These are phyloP conservation scores for Caenorhabditis sp. DNA, from an alignment of 2,888 invertebrate genomes.

Conservation along the genomic window DNA sequence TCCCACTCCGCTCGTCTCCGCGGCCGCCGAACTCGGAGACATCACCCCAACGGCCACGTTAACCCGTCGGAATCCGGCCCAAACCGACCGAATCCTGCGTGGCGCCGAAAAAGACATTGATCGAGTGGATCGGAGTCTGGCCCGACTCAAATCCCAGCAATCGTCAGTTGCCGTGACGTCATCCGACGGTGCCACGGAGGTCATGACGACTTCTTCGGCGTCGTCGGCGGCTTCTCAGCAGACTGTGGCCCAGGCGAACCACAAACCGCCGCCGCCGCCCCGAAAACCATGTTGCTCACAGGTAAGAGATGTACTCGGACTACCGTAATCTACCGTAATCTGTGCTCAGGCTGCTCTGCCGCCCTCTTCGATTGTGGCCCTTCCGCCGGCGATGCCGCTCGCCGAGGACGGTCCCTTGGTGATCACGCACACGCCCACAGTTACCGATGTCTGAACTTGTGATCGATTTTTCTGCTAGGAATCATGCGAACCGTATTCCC, in stretches of 20 bases:
- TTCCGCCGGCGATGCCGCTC: constrained; percentile 67
- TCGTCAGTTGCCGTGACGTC: constrained; percentile 38
- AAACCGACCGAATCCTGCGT: constrained; percentile 49
- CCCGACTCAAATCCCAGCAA: constrained; percentile 54
- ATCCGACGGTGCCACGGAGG: constrained; percentile 20
- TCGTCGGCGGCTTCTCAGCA: not conserved
- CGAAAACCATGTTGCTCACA: constrained; percentile 67
- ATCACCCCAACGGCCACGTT: constrained; percentile 53
- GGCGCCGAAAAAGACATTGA: constrained; percentile 62
- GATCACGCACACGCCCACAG: constrained; percentile 67
- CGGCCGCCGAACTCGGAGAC: constrained; percentile 52
- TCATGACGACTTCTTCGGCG: constrained; percentile 19
- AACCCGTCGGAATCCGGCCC: constrained; percentile 14
- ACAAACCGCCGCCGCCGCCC: constrained; percentile 66
- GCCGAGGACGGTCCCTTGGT: constrained; percentile 69
- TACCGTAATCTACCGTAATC: not conserved
- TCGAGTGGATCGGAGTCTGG: constrained; percentile 60
- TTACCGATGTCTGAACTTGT: constrained; percentile 68
- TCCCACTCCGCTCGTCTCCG: constrained; percentile 61
- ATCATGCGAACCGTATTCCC: constrained; percentile 10
- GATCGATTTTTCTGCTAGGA: constrained; percentile 39
- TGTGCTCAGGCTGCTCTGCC: constrained; percentile 63
- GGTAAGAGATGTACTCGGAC: constrained; percentile 27
- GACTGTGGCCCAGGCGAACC: constrained; percentile 32
- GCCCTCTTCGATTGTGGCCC: constrained; percentile 62